Percentiles rank a stretch among this genome's conserved stretches.
Conservation (phyloP, 2,888 invertebrate genomes). For the Cordilura impudica region DNA sequence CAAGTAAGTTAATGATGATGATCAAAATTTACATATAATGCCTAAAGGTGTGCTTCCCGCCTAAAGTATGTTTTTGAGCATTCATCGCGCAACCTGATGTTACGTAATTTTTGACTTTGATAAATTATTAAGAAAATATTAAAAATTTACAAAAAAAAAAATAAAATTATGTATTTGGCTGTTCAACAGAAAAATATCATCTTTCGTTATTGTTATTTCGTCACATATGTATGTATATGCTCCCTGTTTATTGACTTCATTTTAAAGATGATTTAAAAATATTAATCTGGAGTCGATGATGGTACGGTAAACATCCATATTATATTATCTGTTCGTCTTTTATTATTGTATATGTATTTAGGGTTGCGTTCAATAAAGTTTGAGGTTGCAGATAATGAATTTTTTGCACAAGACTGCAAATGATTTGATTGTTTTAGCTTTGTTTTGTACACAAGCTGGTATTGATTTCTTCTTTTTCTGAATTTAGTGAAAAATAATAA, state of each 20-base stretch:
- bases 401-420: background rate
- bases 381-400: conserved; percentile 51
- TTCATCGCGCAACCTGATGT: conserved; percentile 24
- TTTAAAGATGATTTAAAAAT: background rate
- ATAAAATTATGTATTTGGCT: conserved; percentile 31
- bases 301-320: background rate
- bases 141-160: conserved; percentile 5
- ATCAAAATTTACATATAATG: too few relatives aligned
- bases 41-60: conserved; percentile 40
- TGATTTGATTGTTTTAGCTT: conserved; percentile 17
- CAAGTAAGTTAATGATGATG: background rate
- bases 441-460: background rate
- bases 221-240: background rate
- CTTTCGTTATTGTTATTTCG: conserved; percentile 12
- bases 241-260: background rate
- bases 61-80: conserved; percentile 1
- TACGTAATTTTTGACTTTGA: conserved; percentile 52
- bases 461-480: conserved; percentile 27
- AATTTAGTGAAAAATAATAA: conserved; percentile 4
- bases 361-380: conserved; percentile 22
- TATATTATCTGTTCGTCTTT: background rate
- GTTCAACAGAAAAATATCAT: background rate
- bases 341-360: background rate
- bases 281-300: conserved; percentile 1
- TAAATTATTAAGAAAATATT: conserved; percentile 17